phyloP scores from a whole-genome alignment of 2,888 invertebrate species.

The Heteromyza rotundicornis region DNA sequence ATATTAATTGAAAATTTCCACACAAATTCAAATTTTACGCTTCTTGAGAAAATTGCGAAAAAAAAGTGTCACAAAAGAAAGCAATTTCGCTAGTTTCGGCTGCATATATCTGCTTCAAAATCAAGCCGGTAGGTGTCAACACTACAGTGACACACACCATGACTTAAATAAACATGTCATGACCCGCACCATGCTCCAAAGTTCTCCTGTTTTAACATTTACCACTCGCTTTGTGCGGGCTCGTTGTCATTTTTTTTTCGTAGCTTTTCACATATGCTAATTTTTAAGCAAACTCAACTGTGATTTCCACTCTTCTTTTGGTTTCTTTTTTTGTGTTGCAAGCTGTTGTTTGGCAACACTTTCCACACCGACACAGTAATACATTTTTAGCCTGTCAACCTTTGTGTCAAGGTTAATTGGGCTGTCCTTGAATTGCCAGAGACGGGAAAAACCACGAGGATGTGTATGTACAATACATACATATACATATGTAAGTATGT shows the following conservation, averaged over 20 bases:
- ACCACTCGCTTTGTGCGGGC: neutral
- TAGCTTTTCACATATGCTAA: neutral
- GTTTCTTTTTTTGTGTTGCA: neutral
- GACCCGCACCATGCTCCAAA: no score
- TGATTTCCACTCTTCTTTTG: neutral
- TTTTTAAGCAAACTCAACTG: neutral
- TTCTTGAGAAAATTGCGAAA: no score
- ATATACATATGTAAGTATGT: neutral
- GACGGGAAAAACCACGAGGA: neutral
- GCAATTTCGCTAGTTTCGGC: no score
- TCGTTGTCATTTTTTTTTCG: neutral
- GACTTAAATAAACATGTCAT: no score
- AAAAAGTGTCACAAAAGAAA: no score
- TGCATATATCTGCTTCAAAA: no score
- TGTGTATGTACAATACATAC: neutral
- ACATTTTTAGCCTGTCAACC: neutral
- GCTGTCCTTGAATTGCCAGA: neutral
- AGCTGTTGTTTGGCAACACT: neutral
- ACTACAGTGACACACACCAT: no score
- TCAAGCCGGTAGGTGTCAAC: no score
- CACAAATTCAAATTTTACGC: no score
- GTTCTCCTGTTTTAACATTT: no score
- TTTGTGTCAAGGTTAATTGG: neutral
- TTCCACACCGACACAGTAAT: neutral
- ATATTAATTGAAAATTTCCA: conserved; percentile 51